A percentile compares a stretch with the other conserved stretches of the same genome.
phyloP scores from a whole-genome alignment of 2,888 invertebrate genomes.

The Saturnia pavonia region DNA sequence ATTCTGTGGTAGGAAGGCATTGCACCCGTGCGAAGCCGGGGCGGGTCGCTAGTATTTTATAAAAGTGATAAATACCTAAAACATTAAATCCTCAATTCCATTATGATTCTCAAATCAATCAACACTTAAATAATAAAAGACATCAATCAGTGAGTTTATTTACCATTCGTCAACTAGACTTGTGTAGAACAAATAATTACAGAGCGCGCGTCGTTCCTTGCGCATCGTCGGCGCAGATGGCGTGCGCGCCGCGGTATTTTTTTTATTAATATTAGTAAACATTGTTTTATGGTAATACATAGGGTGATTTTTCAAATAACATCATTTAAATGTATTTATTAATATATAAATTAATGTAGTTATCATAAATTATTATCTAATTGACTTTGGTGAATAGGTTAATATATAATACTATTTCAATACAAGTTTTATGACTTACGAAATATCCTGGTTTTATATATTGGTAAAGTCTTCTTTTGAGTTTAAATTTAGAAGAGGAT shows the following conservation, averaged over 20 bases:
- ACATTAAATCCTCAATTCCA: constrained; percentile 26
- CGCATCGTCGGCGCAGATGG: constrained; percentile 69
- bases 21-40: too few relatives aligned
- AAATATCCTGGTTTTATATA: too few relatives aligned
- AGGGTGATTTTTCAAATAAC: constrained; percentile 41
- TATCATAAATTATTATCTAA: too few relatives aligned
- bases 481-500: too few relatives aligned
- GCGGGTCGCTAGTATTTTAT: background rate
- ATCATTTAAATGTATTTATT: background rate
- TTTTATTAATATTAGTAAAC: constrained; percentile 72
- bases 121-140: constrained; percentile 16
- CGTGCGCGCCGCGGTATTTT: constrained; percentile 61
- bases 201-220: constrained; percentile 42
- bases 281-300: constrained; percentile 54
- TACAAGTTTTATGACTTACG: too few relatives aligned
- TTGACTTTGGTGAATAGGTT: background rate
- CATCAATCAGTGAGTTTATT: constrained; percentile 21
- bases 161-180: constrained; percentile 31
- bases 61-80: background rate
- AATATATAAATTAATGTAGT: background rate
- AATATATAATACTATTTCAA: too few relatives aligned
- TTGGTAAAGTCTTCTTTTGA: too few relatives aligned
- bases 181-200: constrained; percentile 64
- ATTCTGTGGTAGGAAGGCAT: too few relatives aligned
- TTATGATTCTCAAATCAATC: constrained; percentile 16